Evolutionary conservation across 37 sponge, comb jelly and placozoan species (phyloP).

Genomic region (Amphimedon queenslandica): DNA sequence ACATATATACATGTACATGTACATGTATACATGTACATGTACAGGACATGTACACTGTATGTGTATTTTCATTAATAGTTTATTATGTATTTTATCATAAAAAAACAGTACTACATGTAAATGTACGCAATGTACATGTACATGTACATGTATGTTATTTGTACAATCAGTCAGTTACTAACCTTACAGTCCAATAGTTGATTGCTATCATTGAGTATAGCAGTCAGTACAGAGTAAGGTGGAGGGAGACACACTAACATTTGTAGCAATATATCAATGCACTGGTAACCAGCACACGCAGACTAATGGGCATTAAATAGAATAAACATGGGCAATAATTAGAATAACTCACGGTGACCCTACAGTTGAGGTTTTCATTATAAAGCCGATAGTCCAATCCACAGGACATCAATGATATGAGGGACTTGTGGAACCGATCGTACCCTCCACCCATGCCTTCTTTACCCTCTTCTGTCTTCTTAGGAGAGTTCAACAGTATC

Average conservation of each 20-base stretch:
- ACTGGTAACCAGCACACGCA: slow-evolving; percentile 55
- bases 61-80: too few relatives aligned
- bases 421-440: slow-evolving; percentile 10
- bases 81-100: too few relatives aligned
- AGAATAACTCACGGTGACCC: slow-evolving; percentile 18
- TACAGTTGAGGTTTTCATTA: not conserved
- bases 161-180: too few relatives aligned
- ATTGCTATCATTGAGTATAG: slow-evolving; percentile 30
- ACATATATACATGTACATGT: slow-evolving; percentile 2
- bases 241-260: slow-evolving; percentile 64
- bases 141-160: too few relatives aligned
- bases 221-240: slow-evolving; percentile 14
- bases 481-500: not conserved
- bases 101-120: too few relatives aligned
- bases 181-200: too few relatives aligned
- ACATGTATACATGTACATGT: slow-evolving; percentile 11
- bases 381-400: slow-evolving; percentile 24
- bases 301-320: slow-evolving; percentile 10
- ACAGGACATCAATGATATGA: slow-evolving; percentile 29
- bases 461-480: slow-evolving; percentile 7
- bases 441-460: slow-evolving; percentile 20
- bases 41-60: slow-evolving; percentile 24
- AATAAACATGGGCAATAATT: not conserved
- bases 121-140: too few relatives aligned
- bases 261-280: slow-evolving; percentile 24